Evolutionary conservation across 2,797 vertebrate genomes (phyloP), one percentile per base, ranked within the genome.

Genomic region (Falco naumanni): DNA sequence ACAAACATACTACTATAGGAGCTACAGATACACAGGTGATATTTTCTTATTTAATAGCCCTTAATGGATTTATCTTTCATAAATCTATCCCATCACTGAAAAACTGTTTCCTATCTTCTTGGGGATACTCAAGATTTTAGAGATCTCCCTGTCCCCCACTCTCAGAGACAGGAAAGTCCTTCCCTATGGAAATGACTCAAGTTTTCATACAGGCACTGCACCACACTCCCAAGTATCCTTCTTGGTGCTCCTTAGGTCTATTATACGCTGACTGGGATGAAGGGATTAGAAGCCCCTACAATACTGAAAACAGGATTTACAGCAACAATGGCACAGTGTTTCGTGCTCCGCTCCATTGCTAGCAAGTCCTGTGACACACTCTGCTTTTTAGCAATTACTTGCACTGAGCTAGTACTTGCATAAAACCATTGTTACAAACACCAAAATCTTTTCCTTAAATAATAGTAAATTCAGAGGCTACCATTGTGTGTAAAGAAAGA

Each of bases 181-280:
- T 16, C 4, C 29, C 57, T 45, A n/a, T 2, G 4, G 22, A 13
- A 89, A 75, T 0, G 0, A 53, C 16, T 53, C 6, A 68, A 53
- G 37, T 68, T 70, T 66, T 84, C 84, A 57, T 6, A 80, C 11
- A 75, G 61, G 68, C 28, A 7, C 28, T 19, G 7, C 16, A 71
- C 37, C 77, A 60, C 41, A 19, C 39, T 53, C 48, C n/a, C 11
- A 3, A 70, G 28, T 41, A 45, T 12, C 66, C 60, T 10, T 65
- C 39, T 3, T n/a, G n/a, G 31, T 19, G 5, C 20, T 72, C 72
- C 64, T 59, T 20, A 33, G 11, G 6, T 61, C 47, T 81, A 61
- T 29, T 69, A 65, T 19, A 89, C 24, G 9, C n/a, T 56, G 28
- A 16, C 65, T 48, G 17, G 39, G 24, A 91, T n/a, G 14, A 91